phyloP scores from a whole-genome alignment of 35 echinoderm and acorn worm genomes.

The Apostichopus parvimensis region DNA sequence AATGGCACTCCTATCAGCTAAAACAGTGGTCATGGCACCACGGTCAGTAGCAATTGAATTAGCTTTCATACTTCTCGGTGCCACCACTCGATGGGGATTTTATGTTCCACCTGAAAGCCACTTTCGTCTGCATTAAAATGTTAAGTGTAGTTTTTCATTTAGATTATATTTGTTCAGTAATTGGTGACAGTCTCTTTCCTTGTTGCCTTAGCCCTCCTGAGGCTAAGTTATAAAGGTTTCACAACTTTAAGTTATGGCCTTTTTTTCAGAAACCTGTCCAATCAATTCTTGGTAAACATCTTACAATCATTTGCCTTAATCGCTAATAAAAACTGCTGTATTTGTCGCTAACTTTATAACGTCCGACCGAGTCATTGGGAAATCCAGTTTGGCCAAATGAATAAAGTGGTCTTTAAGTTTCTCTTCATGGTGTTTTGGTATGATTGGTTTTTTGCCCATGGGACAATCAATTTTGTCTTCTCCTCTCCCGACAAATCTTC shows the following conservation, averaged over 20 bases:
- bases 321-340: not conserved
- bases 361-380: not conserved
- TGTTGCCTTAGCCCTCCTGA: not conserved
- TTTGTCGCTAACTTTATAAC: not conserved
- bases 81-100: not conserved
- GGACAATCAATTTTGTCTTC: not conserved
- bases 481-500: too few relatives aligned
- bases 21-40: conserved; percentile 4
- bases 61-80: not conserved
- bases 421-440: not conserved
- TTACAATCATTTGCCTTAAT: not conserved
- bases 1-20: conserved; percentile 39
- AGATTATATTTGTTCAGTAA: conserved; percentile 24
- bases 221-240: not conserved
- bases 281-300: not conserved
- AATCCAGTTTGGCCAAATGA: not conserved
- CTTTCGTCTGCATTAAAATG: conserved; percentile 36
- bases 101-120: conserved; percentile 27
- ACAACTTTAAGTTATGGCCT: not conserved
- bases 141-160: not conserved
- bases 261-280: not conserved
- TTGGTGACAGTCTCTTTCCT: not conserved
- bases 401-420: not conserved
- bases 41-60: conserved; percentile 39
- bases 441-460: not conserved